Evolutionary conservation across 2,113 vertebrate species (phyloP).

Genomic region (Sigmodon hispidus): DNA sequence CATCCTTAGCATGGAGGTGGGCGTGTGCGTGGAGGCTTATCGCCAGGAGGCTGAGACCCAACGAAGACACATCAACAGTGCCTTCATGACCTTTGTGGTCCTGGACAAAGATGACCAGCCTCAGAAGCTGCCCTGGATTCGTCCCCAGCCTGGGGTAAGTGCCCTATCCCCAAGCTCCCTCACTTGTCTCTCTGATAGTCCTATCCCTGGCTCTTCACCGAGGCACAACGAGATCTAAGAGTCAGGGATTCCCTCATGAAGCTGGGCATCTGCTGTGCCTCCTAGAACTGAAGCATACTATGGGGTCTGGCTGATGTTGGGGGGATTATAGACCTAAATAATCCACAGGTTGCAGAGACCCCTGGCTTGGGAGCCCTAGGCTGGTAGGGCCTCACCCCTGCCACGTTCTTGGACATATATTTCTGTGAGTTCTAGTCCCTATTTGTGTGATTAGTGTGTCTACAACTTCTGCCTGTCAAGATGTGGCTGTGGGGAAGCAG

Average conservation of each 20-base stretch:
- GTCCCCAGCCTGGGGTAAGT: slow-evolving; percentile 92
- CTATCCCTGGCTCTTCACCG: background rate
- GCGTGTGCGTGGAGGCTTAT: slow-evolving; percentile 95
- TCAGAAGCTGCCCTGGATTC: slow-evolving; percentile 88
- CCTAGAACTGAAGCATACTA: background rate
- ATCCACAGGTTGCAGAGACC: background rate
- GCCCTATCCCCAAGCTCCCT: background rate
- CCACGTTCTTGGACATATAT: fast-evolving
- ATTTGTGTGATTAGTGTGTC: background rate
- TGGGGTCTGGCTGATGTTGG: background rate
- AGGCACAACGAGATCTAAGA: background rate
- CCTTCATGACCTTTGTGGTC: slow-evolving; percentile 97
- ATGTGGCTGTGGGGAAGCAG: background rate
- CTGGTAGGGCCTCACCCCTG: background rate
- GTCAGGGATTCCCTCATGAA: background rate
- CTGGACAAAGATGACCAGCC: slow-evolving; percentile 89
- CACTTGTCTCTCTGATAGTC: background rate
- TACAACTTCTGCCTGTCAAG: background rate
- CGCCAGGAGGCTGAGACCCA: slow-evolving; percentile 88
- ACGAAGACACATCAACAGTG: slow-evolving; percentile 95
- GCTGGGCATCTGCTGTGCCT: background rate
- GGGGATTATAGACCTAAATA: background rate
- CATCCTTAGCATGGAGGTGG: slow-evolving; percentile 95
- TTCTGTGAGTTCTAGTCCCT: background rate
- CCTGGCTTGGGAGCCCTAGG: background rate